Evolutionary conservation across 2,113 vertebrate species (phyloP).

Genomic region (Podilymbus podiceps): DNA sequence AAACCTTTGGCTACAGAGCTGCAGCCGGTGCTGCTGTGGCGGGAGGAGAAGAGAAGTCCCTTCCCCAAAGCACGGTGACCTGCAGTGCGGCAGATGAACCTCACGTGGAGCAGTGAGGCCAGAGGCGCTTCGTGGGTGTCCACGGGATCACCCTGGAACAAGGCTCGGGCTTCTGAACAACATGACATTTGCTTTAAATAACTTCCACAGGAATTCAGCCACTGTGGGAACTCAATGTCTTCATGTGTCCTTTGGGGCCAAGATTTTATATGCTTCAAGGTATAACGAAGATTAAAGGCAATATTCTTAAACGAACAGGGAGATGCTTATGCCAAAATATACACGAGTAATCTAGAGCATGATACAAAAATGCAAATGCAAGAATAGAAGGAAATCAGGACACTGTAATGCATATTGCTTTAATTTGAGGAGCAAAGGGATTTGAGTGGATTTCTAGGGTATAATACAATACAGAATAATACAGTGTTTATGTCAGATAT

Average conservation of each 20-base stretch:
- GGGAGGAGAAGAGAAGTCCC: background rate
- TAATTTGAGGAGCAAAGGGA: slow-evolving; percentile 65
- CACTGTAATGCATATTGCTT: slow-evolving; percentile 64
- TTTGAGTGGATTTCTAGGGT: slow-evolving; percentile 68
- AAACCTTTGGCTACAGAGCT: background rate
- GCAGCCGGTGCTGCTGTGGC: background rate
- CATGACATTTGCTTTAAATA: slow-evolving; percentile 15
- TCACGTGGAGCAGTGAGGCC: background rate
- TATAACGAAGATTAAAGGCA: slow-evolving; percentile 48
- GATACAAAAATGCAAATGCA: slow-evolving; percentile 63
- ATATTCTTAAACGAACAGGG: slow-evolving; percentile 42
- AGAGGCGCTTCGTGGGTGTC: background rate
- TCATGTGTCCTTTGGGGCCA: background rate
- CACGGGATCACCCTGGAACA: background rate
- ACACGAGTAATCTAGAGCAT: slow-evolving; percentile 58
- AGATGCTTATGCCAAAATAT: slow-evolving; percentile 55
- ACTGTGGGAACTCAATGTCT: background rate
- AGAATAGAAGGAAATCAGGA: slow-evolving; percentile 64
- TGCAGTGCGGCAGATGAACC: background rate
- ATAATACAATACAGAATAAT: slow-evolving; percentile 67
- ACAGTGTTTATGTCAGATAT: slow-evolving; percentile 66
- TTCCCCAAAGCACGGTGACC: background rate
- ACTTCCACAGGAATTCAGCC: background rate
- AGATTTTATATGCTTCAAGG: slow-evolving; percentile 28
- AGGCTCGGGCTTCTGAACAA: background rate